Percentiles rank a stretch among this genome's conserved stretches.
These are phyloP conservation scores for Drosophila merina DNA, from an alignment of 2,888 invertebrate species.

Conservation along the genomic window DNA sequence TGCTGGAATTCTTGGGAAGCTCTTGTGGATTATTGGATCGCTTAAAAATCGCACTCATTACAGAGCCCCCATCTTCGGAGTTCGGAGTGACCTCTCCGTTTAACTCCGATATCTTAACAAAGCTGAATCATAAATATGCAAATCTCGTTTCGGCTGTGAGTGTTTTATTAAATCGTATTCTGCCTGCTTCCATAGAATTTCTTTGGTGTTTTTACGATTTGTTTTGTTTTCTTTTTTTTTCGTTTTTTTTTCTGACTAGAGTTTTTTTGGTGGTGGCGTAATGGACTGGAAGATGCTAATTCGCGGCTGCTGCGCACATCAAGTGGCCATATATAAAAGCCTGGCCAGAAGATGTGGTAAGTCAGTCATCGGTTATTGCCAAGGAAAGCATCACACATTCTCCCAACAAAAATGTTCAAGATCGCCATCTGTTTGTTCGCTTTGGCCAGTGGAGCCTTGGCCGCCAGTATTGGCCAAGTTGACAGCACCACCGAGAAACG, in stretches of 20 bases:
- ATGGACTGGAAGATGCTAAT: conserved; percentile 69
- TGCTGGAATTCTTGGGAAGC: conserved; percentile 12
- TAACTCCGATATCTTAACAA: not conserved
- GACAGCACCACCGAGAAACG: conserved; percentile 63
- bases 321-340: conserved; percentile 75
- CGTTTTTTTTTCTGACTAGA: conserved; percentile 27
- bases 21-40: conserved; percentile 4
- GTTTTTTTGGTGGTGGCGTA: conserved; percentile 55
- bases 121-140: conserved; percentile 62
- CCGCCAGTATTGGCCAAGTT: conserved; percentile 63
- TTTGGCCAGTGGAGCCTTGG: conserved; percentile 58
- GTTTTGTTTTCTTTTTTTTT: conserved; percentile 20
- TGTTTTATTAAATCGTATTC: conserved; percentile 64
- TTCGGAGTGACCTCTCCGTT: conserved; percentile 27
- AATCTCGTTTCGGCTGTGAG: conserved; percentile 56
- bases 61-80: conserved; percentile 15
- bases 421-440: conserved; percentile 68
- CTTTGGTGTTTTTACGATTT: conserved; percentile 47
- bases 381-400: conserved; percentile 29
- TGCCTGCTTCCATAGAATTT: conserved; percentile 70
- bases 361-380: conserved; percentile 33
- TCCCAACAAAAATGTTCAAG: conserved; percentile 67
- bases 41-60: conserved; percentile 26
- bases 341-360: conserved; percentile 53
- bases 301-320: conserved; percentile 48